Conservation (phyloP, 1,140 invertebrate genomes). For the Neelides sp. region DNA sequence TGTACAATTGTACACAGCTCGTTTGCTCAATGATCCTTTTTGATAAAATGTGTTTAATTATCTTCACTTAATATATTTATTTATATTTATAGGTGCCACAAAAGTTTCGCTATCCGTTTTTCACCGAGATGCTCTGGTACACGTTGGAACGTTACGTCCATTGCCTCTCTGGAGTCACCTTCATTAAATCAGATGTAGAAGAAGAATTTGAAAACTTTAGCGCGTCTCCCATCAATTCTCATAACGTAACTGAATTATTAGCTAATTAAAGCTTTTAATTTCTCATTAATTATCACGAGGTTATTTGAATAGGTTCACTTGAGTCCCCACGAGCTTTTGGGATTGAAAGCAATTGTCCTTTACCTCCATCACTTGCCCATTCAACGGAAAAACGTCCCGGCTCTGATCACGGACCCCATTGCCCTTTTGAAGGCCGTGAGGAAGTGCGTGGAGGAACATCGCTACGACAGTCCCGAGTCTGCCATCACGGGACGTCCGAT, state of each 20-base stretch:
- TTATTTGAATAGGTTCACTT: slow-evolving; percentile 38
- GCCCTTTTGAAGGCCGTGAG: slow-evolving; percentile 76
- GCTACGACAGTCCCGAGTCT: slow-evolving; percentile 65
- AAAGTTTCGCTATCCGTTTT: slow-evolving; percentile 95
- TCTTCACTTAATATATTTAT: slow-evolving; percentile 3
- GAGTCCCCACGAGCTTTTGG: slow-evolving; percentile 62
- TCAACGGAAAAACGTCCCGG: slow-evolving; percentile 82
- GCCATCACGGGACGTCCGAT: slow-evolving; percentile 44
- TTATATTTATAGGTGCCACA: slow-evolving; percentile 60
- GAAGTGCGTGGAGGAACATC: slow-evolving; percentile 71
- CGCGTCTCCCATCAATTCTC: too few species aligned
- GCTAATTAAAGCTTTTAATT: too few species aligned
- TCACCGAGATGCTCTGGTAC: slow-evolving; percentile 96
- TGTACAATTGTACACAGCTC: too few species aligned
- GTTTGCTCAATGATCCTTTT: background rate
- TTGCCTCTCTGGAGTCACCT: slow-evolving; percentile 68
- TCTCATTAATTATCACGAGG: too few species aligned
- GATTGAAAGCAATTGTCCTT: slow-evolving; percentile 79
- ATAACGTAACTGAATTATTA: too few species aligned
- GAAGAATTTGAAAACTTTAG: background rate
- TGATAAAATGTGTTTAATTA: background rate
- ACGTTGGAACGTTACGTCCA: slow-evolving; percentile 85
- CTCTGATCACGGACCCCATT: slow-evolving; percentile 76
- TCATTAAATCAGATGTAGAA: slow-evolving; percentile 45
- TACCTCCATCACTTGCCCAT: slow-evolving; percentile 77